Evolutionary conservation across 2,888 invertebrate genomes (phyloP).

Genomic region (Xestia sexstrigata): DNA sequence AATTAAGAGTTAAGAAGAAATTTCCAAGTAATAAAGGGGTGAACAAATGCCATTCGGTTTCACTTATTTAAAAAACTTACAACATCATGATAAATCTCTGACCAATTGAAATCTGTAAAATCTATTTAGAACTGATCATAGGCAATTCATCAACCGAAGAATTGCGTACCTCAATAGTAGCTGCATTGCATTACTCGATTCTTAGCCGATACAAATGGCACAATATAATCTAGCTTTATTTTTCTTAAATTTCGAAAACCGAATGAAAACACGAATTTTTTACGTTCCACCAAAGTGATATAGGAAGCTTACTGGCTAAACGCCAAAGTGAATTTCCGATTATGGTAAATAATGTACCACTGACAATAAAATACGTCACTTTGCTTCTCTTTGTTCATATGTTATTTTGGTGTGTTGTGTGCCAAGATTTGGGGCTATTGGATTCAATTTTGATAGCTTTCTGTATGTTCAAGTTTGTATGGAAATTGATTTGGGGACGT

Average conservation of each 20-base stretch:
- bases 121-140: not conserved
- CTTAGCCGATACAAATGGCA: not conserved
- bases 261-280: conserved; percentile 59
- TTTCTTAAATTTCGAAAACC: conserved; percentile 27
- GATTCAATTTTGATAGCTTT: conserved; percentile 61
- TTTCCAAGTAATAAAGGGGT: no score
- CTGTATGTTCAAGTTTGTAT: conserved; percentile 41
- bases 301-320: conserved; percentile 77
- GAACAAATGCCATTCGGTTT: no score
- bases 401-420: conserved; percentile 65
- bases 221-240: conserved; percentile 33
- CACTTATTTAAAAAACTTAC: not conserved
- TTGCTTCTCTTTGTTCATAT: conserved; percentile 56
- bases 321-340: conserved; percentile 84
- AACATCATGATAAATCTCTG: not conserved
- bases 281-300: conserved; percentile 62
- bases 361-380: conserved; percentile 67
- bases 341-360: conserved; percentile 77
- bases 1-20: no score
- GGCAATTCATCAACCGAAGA: not conserved
- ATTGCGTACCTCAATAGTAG: not conserved
- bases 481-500: conserved; percentile 23
- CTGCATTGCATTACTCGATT: not conserved
- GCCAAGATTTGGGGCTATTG: conserved; percentile 63
- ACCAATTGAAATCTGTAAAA: not conserved